Evolutionary conservation across 2,113 vertebrate species (phyloP).

Genomic region (Ictalurus punctatus): DNA sequence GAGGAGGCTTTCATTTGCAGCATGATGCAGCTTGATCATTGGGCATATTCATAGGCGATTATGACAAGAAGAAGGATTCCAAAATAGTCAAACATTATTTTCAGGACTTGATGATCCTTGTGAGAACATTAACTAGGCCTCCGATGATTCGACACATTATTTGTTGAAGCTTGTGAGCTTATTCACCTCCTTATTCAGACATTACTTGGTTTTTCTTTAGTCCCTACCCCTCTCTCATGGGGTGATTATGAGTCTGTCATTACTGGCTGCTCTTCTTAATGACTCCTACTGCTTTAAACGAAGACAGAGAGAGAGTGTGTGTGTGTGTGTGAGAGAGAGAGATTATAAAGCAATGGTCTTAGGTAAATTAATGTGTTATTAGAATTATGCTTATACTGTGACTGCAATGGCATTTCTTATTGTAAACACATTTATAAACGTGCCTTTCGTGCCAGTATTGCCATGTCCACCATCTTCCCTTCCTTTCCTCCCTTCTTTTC

Average conservation of each 20-base stretch:
- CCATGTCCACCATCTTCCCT: slow-evolving; percentile 48
- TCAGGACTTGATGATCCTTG: not conserved
- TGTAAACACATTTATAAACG: slow-evolving; percentile 28
- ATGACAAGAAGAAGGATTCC: not conserved
- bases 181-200: not conserved
- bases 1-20: not conserved
- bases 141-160: not conserved
- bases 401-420: not conserved
- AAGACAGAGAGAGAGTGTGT: not conserved
- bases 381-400: not conserved
- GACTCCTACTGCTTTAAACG: slow-evolving; percentile 18
- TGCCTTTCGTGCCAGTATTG: slow-evolving; percentile 48
- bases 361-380: not conserved
- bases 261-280: slow-evolving; percentile 42
- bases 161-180: not conserved
- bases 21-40: not conserved
- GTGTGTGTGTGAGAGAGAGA: not conserved
- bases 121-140: not conserved
- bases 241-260: slow-evolving; percentile 55
- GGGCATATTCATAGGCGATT: not conserved
- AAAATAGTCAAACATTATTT: not conserved
- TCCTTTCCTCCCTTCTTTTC: slow-evolving; percentile 46
- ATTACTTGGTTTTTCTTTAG: not conserved
- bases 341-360: not conserved
- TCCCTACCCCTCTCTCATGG: slow-evolving; percentile 8